Conservation (phyloP, 2,113 vertebrate genomes). For the Crypturellus undulatus region DNA sequence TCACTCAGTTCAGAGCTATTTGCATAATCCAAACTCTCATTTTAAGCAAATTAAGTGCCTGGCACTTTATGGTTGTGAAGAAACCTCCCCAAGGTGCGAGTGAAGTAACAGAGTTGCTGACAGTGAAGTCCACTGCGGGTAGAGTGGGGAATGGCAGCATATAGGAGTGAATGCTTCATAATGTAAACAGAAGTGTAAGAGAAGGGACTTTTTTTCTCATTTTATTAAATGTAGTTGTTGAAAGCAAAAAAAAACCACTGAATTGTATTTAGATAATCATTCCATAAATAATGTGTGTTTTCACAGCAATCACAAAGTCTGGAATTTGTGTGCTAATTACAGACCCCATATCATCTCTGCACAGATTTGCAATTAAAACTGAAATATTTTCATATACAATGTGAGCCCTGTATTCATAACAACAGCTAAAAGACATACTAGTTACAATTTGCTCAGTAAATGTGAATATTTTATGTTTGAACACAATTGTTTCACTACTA, state of each 20-base stretch:
- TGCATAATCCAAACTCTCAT: constrained; percentile 39
- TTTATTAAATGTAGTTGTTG: constrained; percentile 75
- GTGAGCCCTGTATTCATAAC: constrained; percentile 67
- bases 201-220: constrained; percentile 36
- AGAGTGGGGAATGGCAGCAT: background rate
- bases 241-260: constrained; percentile 64
- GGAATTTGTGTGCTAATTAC: constrained; percentile 75
- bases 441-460: constrained; percentile 64
- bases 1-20: constrained; percentile 9
- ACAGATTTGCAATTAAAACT: constrained; percentile 77
- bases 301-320: constrained; percentile 71
- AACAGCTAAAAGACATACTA: constrained; percentile 63
- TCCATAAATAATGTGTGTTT: constrained; percentile 77
- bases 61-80: constrained; percentile 14
- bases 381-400: constrained; percentile 77
- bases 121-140: background rate
- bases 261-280: constrained; percentile 76
- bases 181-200: constrained; percentile 51
- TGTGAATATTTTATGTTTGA: constrained; percentile 70
- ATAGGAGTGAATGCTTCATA: constrained; percentile 16
- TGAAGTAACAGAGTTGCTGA: background rate
- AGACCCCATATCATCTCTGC: constrained; percentile 74
- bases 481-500: constrained; percentile 64
- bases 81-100: constrained; percentile 16
- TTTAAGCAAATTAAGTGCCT: constrained; percentile 47